Percentiles rank a stretch among this genome's conserved stretches.
Evolutionary conservation across 2,888 invertebrate species (phyloP).

Genomic region (Mesodorylaimus sp.): DNA sequence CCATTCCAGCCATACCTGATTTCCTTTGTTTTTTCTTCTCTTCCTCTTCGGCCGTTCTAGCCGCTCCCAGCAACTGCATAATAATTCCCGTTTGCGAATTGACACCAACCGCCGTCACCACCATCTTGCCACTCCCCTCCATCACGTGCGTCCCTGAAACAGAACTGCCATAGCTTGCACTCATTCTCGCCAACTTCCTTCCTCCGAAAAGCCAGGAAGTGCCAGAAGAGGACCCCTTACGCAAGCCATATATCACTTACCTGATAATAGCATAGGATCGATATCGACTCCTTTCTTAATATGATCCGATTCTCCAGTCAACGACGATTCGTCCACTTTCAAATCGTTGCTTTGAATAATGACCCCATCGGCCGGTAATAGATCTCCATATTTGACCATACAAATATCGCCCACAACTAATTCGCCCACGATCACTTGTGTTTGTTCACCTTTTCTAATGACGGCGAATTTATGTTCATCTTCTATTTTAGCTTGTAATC

Average conservation of each 20-base stretch:
- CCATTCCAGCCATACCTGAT: no score
- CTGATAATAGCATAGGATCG: conserved; percentile 91
- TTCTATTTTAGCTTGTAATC: conserved; percentile 88
- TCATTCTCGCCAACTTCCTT: no score
- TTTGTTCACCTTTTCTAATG: conserved; percentile 72
- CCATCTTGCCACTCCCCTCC: conserved; percentile 98
- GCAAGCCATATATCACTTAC: no score
- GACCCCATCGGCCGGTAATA: conserved; percentile 91
- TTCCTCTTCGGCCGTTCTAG: conserved; percentile 24
- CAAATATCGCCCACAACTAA: conserved; percentile 97
- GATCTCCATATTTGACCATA: conserved; percentile 61
- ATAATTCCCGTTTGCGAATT: conserved; percentile 99
- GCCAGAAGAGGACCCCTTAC: no score
- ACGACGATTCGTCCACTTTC: conserved; percentile 93
- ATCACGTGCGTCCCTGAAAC: conserved; percentile 74
- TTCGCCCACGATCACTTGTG: conserved; percentile 84
- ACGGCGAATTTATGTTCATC: conserved; percentile 97
- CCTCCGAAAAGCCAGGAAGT: no score
- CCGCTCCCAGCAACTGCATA: conserved; percentile 83
- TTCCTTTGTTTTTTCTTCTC: conserved; percentile 7
- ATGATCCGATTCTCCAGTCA: conserved; percentile 98
- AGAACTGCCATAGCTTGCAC: no score
- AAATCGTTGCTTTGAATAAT: conserved; percentile 95
- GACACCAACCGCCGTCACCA: conserved; percentile 89
- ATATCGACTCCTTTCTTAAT: conserved; percentile 82